Evolutionary conservation across 2,888 invertebrate species (phyloP), one percentile per base, ranked within the genome.

Genomic region (Agrotis ipsilon): DNA sequence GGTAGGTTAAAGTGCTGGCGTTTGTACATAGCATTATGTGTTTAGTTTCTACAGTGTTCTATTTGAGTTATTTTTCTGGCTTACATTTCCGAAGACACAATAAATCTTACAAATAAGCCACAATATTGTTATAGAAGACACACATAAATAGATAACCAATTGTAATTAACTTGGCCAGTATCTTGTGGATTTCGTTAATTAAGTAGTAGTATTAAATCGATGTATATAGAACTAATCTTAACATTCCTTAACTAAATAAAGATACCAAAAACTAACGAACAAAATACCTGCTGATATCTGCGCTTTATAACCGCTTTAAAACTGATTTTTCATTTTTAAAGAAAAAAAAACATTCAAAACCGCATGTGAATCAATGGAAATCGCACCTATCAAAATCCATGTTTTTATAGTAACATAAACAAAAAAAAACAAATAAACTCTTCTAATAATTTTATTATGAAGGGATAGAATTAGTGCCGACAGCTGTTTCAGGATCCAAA

Each of bases 121-220:
- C 19, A 16, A 73, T 49, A 7, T 52, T 46, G 13, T 57, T 24
- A n/a, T 14, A 67, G 3, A 54, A 32, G 46, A 39, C 18, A 59
- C 59, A 68, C 14, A 55, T 52, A 45, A 6, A 39, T 32, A 52
- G 3, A 24, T 14, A 54, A 24, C 16, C 13, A 39, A 59, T 51
- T 39, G 9, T 66, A 51, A 66, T 55, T 59, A 55, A 43, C 14
- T 64, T 64, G 9, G n/a, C 13, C 19, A 63, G 21, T 24, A 18
- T 55, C 43, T 48, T 13, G 9, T 48, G 14, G 9, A 21, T 58
- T 51, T 19, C 7, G 49, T 62, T 61, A 52, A 68, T 72, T 43
- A 19, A 70, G 21, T 54, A 39, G 39, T 39, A 39, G 11, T 61
- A 67, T 68, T 72, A 55, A 45, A 77, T 67, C 45, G 51, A 64